Evolutionary conservation across 92 coral and sea anemone species (phyloP).

Genomic region (Palythoa caribaeorum): DNA sequence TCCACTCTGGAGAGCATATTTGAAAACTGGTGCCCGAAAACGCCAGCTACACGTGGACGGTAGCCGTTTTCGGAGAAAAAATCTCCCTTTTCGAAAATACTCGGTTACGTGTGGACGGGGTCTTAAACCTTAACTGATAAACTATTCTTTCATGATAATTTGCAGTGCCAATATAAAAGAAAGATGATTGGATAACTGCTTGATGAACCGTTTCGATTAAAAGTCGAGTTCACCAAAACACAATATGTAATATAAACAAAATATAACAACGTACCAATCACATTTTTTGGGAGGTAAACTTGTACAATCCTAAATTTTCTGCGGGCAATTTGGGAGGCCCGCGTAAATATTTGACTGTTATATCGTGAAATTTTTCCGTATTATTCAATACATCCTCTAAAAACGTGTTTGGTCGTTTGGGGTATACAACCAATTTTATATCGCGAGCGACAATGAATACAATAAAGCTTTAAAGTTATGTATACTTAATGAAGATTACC

Average conservation of each 20-base stretch:
- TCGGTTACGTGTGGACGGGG: too few species aligned
- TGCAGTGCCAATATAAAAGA: background rate
- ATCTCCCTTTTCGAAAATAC: background rate
- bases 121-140: background rate
- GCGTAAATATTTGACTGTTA: background rate
- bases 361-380: background rate
- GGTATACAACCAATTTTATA: too few species aligned
- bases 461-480: too few species aligned
- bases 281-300: background rate
- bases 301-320: background rate
- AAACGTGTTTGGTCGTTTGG: too few species aligned
- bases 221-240: background rate
- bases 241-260: too few species aligned
- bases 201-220: background rate
- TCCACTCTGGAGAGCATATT: too few species aligned
- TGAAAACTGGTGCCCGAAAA: too few species aligned
- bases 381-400: background rate
- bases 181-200: background rate
- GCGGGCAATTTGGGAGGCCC: background rate
- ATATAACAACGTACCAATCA: background rate
- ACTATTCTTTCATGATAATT: background rate
- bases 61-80: background rate
- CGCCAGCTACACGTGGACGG: too few species aligned
- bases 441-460: too few species aligned
- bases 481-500: too few species aligned